Evolutionary conservation across 2,113 vertebrate species (phyloP), one percentile per base, ranked within the genome.

Genomic region (Potamarius usumacintae): DNA sequence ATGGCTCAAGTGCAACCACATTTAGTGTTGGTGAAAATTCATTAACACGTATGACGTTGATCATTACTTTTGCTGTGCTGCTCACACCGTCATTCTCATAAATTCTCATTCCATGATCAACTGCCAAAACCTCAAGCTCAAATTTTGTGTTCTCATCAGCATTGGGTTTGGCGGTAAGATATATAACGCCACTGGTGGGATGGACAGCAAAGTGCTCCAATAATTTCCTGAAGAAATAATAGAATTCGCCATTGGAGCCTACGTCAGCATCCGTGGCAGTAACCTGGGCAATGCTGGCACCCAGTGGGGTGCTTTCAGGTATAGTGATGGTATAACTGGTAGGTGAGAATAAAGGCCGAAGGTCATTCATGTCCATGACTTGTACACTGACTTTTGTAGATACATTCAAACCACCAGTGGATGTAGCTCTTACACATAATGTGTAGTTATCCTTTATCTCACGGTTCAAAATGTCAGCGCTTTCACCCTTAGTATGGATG

Each of bases 381-480:
- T 96, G 96, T 79, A 99, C 94, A 89, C 93, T 96, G 87, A 99
- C 96, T 92, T 96, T 97, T 84, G 96, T 94, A 94, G 95, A 97
- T n/a, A 97, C 95, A 93, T 99, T 97, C 89, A 97, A 93, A 77
- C 97, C 96, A 86, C 96, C 97, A 91, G 94, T 94, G 52, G 97
- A 95, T n/a, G 96, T 96, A 20, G 97, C 98, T 93, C 96, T 98
- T 7, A 99, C 94, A 71, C 94, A 95, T 90, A 99, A 95, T 89
- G 97, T 97, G 95, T 99, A 99, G 91, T 95, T 97, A 92, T 99
- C 97, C 91, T 98, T 97, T 57, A 99, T 97, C 93, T 99, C 98
- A 83, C 98, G 96, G 87, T 99, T 99, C 77, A 99, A 85, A 88
- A 96, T 97, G 89, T 96, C 96, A 65, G 97, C 96, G 92, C 97